Base-by-base conservation (phyloP, 2,797 vertebrate genomes). In the Brachyrhaphis roseni region DNA sequence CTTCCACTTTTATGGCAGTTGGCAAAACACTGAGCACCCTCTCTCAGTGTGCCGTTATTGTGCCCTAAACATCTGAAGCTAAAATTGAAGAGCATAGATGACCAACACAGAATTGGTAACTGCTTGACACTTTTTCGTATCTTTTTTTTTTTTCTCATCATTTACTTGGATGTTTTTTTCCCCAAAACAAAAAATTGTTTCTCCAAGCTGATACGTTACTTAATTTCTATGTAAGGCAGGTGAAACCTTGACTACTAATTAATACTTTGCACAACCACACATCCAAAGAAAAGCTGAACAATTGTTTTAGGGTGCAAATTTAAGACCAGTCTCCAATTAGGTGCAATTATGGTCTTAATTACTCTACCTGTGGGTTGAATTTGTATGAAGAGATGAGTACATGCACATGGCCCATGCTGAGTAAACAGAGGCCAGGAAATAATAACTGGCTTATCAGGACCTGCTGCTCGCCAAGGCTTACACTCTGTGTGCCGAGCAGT, bases 391-490 rank as follows among this genome's bases (percentile, higher is more conserved):
- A 71, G 39, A 71, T 71, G 68, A 71, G 12, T 45, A 15, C 5
- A 45, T 45, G 39, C 68, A 28, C 86, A 82, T 72, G 76, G 78
- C 68, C 77, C 64, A 15, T 16, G 74, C 84, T 80, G 83, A 87
- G 77, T 79, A 78, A 82, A 86, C 74, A 82, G 64, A 75, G 76
- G 85, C 85, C 86, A 86, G 90, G 74, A 89, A 88, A 86, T 81
- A 87, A 78, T 84, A 78, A 87, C 90, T 91, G 90, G 89, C 87
- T 86, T 82, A 85, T 75, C 64, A 74, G 53, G 66, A 71, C 76
- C 81, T 66, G 83, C 84, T 84, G 90, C 82, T 85, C 83, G 85
- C 89, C 88, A 84, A 85, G 79, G 86, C 86, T 77, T 89, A 89
- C 91, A 78, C 84, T 36, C 82, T 73, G 84, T 72, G 84, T 51